A percentile compares a stretch with the other conserved stretches of the same genome.
Evolutionary conservation across 92 coral and sea anemone genomes (phyloP).

Genomic region (Galaxea fascicularis): DNA sequence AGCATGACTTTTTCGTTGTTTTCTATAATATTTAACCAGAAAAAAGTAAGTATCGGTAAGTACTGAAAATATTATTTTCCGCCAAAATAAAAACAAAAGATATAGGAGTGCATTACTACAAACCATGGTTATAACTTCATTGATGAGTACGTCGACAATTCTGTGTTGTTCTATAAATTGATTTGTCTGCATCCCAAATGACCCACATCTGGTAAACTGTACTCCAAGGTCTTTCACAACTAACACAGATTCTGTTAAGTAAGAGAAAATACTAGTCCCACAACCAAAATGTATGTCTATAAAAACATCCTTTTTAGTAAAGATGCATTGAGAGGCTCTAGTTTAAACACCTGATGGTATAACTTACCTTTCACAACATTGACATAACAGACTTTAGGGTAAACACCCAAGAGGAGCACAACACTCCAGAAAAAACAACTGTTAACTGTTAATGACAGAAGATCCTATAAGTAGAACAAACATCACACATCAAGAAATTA

Average conservation of each 20-base stretch:
- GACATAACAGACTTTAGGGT: constrained; percentile 3
- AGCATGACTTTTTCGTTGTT: no score
- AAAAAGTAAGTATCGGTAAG: no score
- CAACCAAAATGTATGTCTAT: neutral
- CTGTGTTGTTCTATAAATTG: constrained; percentile 43
- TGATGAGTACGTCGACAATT: constrained; percentile 43
- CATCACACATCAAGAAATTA: neutral
- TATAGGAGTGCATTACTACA: neutral
- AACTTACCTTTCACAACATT: constrained; percentile 25
- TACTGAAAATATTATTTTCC: no score
- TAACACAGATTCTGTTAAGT: constrained; percentile 27
- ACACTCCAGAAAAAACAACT: constrained; percentile 1
- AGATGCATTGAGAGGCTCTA: no score
- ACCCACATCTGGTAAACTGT: constrained; percentile 32
- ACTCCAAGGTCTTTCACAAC: constrained; percentile 47
- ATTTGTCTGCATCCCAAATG: constrained; percentile 23
- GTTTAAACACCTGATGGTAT: neutral
- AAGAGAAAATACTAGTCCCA: neutral
- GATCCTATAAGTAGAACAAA: neutral
- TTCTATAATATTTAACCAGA: no score
- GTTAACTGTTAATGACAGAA: constrained; percentile 11
- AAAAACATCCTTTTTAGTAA: neutral
- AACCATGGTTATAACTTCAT: constrained; percentile 54
- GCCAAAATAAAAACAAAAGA: no score
- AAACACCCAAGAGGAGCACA: neutral